Evolutionary conservation across 2,113 vertebrate species (phyloP).

Genomic region (Cricetomys ansorgei): DNA sequence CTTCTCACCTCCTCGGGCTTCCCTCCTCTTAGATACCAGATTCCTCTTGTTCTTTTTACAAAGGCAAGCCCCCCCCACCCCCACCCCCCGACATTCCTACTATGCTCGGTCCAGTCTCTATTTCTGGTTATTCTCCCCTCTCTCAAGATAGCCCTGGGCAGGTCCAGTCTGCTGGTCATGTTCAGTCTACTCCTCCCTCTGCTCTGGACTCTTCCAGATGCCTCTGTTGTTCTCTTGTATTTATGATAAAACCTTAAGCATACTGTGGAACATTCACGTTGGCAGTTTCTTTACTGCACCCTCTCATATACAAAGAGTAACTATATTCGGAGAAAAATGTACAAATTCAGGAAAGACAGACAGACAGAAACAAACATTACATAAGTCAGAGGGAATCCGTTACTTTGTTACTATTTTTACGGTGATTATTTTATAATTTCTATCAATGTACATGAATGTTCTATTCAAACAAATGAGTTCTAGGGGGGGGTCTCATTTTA

Average conservation of each 20-base stretch:
- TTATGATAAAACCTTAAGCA: background rate
- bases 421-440: background rate
- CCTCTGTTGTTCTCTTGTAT: background rate
- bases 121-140: background rate
- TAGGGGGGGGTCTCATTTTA: background rate
- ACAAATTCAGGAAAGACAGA: constrained; percentile 15
- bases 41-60: background rate
- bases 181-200: background rate
- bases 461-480: background rate
- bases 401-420: background rate
- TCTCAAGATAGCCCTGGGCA: background rate
- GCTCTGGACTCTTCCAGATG: background rate
- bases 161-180: background rate
- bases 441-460: background rate
- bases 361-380: background rate
- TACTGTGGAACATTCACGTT: background rate
- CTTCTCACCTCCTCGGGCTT: background rate
- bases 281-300: background rate
- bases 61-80: background rate
- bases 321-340: constrained; percentile 4
- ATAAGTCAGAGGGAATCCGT: background rate
- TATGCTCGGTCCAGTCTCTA: no score
- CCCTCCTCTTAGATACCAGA: background rate
- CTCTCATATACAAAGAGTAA: background rate
- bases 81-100: background rate